phyloP scores from a whole-genome alignment of 2,888 invertebrate species.

The Thera britannica region DNA sequence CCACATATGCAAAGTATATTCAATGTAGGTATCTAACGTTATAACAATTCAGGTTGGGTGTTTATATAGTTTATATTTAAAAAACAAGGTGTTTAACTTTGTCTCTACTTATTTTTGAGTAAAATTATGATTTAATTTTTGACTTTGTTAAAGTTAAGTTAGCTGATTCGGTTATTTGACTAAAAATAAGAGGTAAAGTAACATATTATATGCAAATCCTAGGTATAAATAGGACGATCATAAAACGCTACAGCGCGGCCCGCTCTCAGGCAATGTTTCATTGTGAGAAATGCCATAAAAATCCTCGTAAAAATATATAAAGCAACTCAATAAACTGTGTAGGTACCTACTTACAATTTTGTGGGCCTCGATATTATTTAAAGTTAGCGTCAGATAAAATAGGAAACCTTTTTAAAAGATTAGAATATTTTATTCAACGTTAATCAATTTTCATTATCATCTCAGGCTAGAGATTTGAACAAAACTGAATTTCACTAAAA shows the following conservation, averaged over 20 bases:
- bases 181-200: no score
- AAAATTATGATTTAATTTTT: no score
- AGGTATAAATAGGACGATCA: conserved; percentile 47
- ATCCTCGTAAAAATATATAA: conserved; percentile 76
- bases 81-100: no score
- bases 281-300: conserved; percentile 76
- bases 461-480: conserved; percentile 22
- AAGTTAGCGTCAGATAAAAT: conserved; percentile 61
- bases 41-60: no score
- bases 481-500: conserved; percentile 5
- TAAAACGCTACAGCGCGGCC: conserved; percentile 61
- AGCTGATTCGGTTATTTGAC: no score
- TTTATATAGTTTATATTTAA: no score
- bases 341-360: conserved; percentile 62
- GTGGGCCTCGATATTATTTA: conserved; percentile 67
- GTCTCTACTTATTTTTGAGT: no score
- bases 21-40: no score
- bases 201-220: conserved; percentile 47
- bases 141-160: no score
- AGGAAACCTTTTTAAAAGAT: conserved; percentile 43
- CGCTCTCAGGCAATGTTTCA: conserved; percentile 67
- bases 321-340: conserved; percentile 76
- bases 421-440: conserved; percentile 43
- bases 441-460: conserved; percentile 34
- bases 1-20: no score